These are phyloP conservation scores for Seladonia tumulorum DNA, from an alignment of 2,888 invertebrate genomes.

Conservation along the genomic window DNA sequence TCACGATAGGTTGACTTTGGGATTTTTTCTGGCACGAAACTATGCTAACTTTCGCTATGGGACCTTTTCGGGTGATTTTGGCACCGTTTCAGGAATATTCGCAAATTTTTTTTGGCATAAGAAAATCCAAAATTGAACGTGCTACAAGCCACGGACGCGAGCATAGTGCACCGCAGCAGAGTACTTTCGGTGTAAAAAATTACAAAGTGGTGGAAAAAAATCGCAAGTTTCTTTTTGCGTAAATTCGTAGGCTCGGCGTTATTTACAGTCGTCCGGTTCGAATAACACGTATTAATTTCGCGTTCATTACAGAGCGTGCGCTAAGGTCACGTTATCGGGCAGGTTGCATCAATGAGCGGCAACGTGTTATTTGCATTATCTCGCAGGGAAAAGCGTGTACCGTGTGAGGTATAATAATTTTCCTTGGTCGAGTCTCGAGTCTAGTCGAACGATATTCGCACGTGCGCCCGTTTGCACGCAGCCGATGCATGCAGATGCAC, in stretches of 20 bases:
- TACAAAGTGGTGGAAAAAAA: too few relatives aligned
- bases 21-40: background rate
- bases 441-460: slow-evolving; percentile 3
- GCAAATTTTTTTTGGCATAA: background rate
- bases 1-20: background rate
- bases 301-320: background rate
- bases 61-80: background rate
- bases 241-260: background rate
- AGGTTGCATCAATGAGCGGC: slow-evolving; percentile 23
- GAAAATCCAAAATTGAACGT: background rate
- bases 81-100: background rate
- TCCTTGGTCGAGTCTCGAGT: background rate
- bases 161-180: too few relatives aligned
- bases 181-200: too few relatives aligned
- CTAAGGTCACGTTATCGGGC: slow-evolving; percentile 10
- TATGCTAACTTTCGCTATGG: background rate
- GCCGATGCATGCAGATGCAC: slow-evolving; percentile 28
- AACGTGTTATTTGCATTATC: slow-evolving; percentile 33
- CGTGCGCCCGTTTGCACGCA: slow-evolving; percentile 23
- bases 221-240: background rate
- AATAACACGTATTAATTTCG: slow-evolving; percentile 20
- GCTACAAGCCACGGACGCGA: too few relatives aligned
- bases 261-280: background rate
- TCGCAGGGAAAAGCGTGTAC: slow-evolving; percentile 8
- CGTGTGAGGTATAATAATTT: slow-evolving; percentile 22